Base-by-base conservation (phyloP, 2,113 vertebrate genomes). In the Pedionomus torquatus region DNA sequence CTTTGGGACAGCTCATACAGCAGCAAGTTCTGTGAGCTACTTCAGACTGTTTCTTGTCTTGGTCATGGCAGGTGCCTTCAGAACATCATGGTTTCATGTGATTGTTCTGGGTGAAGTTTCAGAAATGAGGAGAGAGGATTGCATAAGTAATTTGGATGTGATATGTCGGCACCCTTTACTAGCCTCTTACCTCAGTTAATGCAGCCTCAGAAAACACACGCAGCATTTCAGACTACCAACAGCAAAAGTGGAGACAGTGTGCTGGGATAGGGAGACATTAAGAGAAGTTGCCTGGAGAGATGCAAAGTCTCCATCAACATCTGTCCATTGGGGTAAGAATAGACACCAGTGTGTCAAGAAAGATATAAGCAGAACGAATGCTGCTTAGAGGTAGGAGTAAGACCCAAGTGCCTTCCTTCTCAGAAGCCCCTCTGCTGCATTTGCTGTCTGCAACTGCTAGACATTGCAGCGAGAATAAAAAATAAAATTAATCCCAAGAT, bases 141-240 rank as follows among this genome's bases (percentile, higher is more conserved):
- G 28, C 41, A 44, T 33, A 55, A 71, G n/a, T 83, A 66, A 37
- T 71, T 80, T 70, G 46, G 5, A 17, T 79, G 9, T 58, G 18
- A 11, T 72, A 9, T 24, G 10, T 57, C 1, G 0, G 16, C 51
- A 65, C 16, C 16, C 61, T 91, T 69, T 44, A 31, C 15, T 15
- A 82, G n/a, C 23, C 13, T 84, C 4, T 35, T 70, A 17, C 13
- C 48, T 78, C 61, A 33, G 35, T 70, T 82, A 60, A 41, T 0
- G 0, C 26, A 65, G 24, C 31, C 35, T 83, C 71, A 65, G 49
- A 74, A 65, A 35, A 25, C 41, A 46, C 0, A 0, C 1, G 1
- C 17, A 79, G 35, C 31, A 13, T 71, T 88, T 84, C 46, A 52
- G 33, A 54, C 25, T 75, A 7, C 33, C 13, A 81, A 30, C 17